Base-by-base conservation (phyloP, 1,140 invertebrate genomes). In the Drosophila elegans region DNA sequence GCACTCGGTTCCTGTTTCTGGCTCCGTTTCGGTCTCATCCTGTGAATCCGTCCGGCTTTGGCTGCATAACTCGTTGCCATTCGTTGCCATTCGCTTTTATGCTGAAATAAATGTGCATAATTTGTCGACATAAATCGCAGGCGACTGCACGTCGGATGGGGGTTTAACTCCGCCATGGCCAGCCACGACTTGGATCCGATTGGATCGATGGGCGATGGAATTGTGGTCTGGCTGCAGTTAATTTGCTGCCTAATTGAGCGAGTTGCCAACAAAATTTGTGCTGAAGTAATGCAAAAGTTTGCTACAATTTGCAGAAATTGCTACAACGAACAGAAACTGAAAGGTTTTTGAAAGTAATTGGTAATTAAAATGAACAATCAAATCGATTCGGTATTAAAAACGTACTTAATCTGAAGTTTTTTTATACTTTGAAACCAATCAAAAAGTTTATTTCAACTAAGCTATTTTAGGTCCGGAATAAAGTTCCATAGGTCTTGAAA, bases 31-130 rank as follows among this genome's bases (percentile, higher is more conserved):
- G 36, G 32, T 16, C 21, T 38, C 9, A 38, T 36, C 51, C 39
- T 39, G 48, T 41, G 12, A 36, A 38, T 64, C 7, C 34, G 29
- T 32, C 29, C 6, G 29, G 29, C 29, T 32, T 2, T 1, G 53
- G 55, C 60, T 69, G 66, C 49, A 52, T 38, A 48, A 53, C 51
- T 77, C 64, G 41, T 38, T 68, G 41, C 42, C 53, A 53, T 55
- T 77, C 64, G 41, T 38, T 68, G 41, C 42, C 48, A 27, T 74
- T 71, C 29, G 68, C 66, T 71, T 71, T 72, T 72, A 72, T 71
- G 54, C 62, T 62, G 59, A 75, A 66, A 86, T 68, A 74, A 85
- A 86, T 85, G 82, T 86, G 82, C 82, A 86, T 79, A 76, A 88
- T 88, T 79, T 88, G 71, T 73, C 71, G 57, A 61, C 69, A 79